Conservation (phyloP, 2,888 invertebrate genomes). For the Bellardia bayeri region DNA sequence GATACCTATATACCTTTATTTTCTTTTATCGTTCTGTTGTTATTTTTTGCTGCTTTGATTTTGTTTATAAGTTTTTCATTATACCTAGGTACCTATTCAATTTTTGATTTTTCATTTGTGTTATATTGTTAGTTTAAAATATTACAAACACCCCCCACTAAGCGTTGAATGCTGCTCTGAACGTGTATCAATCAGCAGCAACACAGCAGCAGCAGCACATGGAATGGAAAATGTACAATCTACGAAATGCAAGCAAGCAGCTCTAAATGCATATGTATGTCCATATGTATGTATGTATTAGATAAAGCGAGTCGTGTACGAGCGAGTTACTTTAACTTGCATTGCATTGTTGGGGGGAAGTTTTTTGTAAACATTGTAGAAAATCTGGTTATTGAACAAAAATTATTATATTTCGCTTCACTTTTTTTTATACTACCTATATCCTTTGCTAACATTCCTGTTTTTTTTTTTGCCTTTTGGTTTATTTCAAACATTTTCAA, state of each 20-base stretch:
- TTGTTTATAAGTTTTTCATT: conserved; percentile 4
- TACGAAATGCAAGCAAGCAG: not conserved
- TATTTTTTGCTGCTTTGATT: not conserved
- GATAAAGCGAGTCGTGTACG: not conserved
- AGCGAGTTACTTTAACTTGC: not conserved
- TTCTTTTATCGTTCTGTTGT: not conserved
- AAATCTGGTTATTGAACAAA: conserved; percentile 10
- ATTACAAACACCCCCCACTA: conserved; percentile 34
- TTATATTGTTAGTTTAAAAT: not conserved
- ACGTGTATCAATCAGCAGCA: not conserved
- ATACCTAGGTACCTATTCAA: not conserved
- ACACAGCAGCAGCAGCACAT: not conserved
- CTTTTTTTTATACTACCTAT: not conserved
- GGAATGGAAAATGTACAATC: not conserved
- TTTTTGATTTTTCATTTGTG: not conserved
- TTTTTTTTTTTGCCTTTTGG: not conserved
- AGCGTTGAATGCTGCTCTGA: not conserved
- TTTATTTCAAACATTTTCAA: not conserved
- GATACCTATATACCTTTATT: not conserved
- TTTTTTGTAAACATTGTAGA: not conserved
- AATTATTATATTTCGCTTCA: not conserved
- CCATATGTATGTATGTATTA: not conserved
- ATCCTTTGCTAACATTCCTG: not conserved
- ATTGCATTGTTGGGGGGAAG: not conserved
- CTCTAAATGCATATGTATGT: not conserved